Evolutionary conservation across 2,797 vertebrate species (phyloP).

Genomic region (Eptatretus atami): DNA sequence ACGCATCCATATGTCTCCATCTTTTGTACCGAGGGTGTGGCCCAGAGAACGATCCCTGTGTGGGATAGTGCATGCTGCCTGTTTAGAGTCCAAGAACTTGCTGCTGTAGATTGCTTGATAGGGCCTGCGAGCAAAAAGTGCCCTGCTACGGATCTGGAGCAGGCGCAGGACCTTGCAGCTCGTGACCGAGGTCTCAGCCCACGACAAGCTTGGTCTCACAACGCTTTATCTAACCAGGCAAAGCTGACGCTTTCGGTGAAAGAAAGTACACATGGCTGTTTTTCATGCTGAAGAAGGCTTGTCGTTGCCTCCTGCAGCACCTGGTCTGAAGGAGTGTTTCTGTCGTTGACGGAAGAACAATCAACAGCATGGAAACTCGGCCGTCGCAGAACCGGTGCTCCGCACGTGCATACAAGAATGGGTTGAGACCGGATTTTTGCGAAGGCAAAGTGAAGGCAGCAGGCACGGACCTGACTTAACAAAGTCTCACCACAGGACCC

Average conservation of each 20-base stretch:
- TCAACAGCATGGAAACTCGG: slow-evolving; percentile 26
- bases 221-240: slow-evolving; percentile 46
- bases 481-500: background rate
- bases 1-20: background rate
- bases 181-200: background rate
- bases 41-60: background rate
- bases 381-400: slow-evolving; percentile 51
- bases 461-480: slow-evolving; percentile 42
- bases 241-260: slow-evolving; percentile 29
- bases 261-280: slow-evolving; percentile 50
- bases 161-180: background rate
- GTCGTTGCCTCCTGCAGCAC: slow-evolving; percentile 7
- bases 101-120: slow-evolving; percentile 7
- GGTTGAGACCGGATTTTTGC: slow-evolving; percentile 82
- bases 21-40: background rate
- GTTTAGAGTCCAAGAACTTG: background rate
- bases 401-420: slow-evolving; percentile 86
- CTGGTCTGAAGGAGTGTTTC: slow-evolving; percentile 13
- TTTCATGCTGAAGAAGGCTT: slow-evolving; percentile 63
- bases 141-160: background rate
- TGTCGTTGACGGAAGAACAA: slow-evolving; percentile 17
- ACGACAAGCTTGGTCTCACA: slow-evolving; percentile 33
- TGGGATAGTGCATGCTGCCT: slow-evolving; percentile 1
- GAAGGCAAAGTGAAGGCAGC: slow-evolving; percentile 60
- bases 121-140: slow-evolving; percentile 1